Percentiles rank a stretch among this genome's conserved stretches.
Evolutionary conservation across 2,113 vertebrate genomes (phyloP).

Genomic region (Phycodurus eques): DNA sequence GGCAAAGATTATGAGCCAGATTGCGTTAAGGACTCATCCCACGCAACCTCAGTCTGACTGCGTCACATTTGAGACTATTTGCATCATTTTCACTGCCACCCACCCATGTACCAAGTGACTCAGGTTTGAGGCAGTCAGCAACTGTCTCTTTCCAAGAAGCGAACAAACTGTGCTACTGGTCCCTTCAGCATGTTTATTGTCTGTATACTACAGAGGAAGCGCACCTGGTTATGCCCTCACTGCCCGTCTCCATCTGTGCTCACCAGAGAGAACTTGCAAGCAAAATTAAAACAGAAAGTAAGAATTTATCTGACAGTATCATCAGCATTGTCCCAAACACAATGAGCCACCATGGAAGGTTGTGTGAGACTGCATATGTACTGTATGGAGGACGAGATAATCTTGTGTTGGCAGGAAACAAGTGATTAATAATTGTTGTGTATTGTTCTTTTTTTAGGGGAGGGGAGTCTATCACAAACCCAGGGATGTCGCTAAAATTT

Average conservation of each 20-base stretch:
- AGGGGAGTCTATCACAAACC: constrained; percentile 31
- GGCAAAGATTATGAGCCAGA: constrained; percentile 35
- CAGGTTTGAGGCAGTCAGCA: constrained; percentile 60
- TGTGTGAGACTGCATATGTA: constrained; percentile 57
- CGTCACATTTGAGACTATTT: constrained; percentile 49
- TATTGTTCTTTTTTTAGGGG: constrained; percentile 38
- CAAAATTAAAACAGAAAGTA: constrained; percentile 85
- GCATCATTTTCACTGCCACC: constrained; percentile 50
- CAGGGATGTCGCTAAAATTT: constrained; percentile 45
- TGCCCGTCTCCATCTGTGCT: constrained; percentile 82
- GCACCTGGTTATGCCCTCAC: constrained; percentile 82
- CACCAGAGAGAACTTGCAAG: constrained; percentile 83
- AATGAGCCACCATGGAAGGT: constrained; percentile 52
- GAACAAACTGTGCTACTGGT: constrained; percentile 61
- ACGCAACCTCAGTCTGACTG: constrained; percentile 60
- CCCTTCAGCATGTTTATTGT: constrained; percentile 80
- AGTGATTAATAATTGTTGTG: constrained; percentile 54
- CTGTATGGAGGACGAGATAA: constrained; percentile 46
- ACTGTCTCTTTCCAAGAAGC: constrained; percentile 60
- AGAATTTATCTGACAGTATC: constrained; percentile 74
- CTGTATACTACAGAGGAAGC: constrained; percentile 80
- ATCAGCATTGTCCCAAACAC: constrained; percentile 61
- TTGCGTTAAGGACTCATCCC: constrained; percentile 61
- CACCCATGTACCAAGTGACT: constrained; percentile 59
- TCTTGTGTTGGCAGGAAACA: constrained; percentile 50